Percentiles rank a stretch among this genome's conserved stretches.
Conservation (phyloP, 2,797 vertebrate species). For the Mallotus villosus region DNA sequence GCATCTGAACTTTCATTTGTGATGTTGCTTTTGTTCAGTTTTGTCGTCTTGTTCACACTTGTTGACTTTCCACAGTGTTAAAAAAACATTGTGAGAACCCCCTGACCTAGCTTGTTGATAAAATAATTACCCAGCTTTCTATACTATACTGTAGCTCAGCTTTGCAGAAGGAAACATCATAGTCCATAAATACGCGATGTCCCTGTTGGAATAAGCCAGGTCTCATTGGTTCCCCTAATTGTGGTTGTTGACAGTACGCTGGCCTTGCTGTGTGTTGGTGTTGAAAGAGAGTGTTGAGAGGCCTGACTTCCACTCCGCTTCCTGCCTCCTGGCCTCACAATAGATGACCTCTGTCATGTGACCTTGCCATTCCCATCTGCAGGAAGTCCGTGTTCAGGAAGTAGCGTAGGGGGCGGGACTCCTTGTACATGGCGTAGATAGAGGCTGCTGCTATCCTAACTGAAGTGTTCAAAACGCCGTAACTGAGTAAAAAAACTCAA, state of each 20-base stretch:
- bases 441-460: neutral
- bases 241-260: conserved; percentile 68
- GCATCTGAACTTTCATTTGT: neutral
- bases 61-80: conserved; percentile 51
- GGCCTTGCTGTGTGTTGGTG: conserved; percentile 61
- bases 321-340: conserved; percentile 69
- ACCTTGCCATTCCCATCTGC: conserved; percentile 54
- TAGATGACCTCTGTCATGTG: conserved; percentile 67
- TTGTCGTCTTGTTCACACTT: conserved; percentile 5
- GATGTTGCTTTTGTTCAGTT: neutral
- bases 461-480: neutral
- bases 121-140: conserved; percentile 35
- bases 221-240: conserved; percentile 56
- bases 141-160: neutral
- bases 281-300: conserved; percentile 69
- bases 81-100: conserved; percentile 31
- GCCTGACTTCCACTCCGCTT: conserved; percentile 61
- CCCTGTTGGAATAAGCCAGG: conserved; percentile 37
- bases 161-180: conserved; percentile 36
- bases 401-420: conserved; percentile 26
- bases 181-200: conserved; percentile 18
- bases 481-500: conserved; percentile 11
- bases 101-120: conserved; percentile 27
- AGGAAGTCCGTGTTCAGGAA: conserved; percentile 57
- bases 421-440: neutral